Conservation (phyloP, 2,888 invertebrate species). For the Parnassius mnemosyne region DNA sequence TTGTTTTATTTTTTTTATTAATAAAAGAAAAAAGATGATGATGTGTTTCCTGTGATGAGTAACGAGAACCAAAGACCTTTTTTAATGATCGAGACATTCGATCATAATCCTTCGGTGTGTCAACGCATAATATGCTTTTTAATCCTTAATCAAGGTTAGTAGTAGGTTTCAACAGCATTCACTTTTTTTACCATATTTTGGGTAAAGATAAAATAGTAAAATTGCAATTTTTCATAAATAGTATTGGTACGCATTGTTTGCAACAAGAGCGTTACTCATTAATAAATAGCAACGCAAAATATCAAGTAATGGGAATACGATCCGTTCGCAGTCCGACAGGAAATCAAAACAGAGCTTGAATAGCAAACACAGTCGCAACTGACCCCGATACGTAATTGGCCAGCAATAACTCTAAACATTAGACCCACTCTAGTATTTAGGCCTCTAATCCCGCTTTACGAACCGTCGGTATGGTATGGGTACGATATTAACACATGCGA, state of each 20-base stretch:
- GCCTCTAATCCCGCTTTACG: conserved; percentile 19
- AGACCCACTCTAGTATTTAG: conserved; percentile 22
- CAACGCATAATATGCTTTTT: no score
- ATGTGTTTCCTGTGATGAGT: no score
- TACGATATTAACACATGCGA: conserved; percentile 2
- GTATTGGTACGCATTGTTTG: not conserved
- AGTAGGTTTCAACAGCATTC: no score
- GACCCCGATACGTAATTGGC: conserved; percentile 26
- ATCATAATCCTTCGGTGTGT: no score
- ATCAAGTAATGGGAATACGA: conserved; percentile 28
- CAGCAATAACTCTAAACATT: conserved; percentile 29
- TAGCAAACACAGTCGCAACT: conserved; percentile 30
- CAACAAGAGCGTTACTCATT: conserved; percentile 18
- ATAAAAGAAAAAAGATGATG: no score
- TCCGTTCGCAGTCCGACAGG: conserved; percentile 39
- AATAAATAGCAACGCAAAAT: conserved; percentile 25
- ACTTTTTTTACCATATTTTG: no score
- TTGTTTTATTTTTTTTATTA: no score
- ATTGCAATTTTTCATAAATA: no score
- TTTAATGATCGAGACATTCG: no score
- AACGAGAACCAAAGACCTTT: no score
- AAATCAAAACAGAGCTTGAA: conserved; percentile 46
- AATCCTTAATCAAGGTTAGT: no score
- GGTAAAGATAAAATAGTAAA: no score
- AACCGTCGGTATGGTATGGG: conserved; percentile 4